Conservation (phyloP, 1,140 invertebrate species). For the Zaprionus ornatus region DNA sequence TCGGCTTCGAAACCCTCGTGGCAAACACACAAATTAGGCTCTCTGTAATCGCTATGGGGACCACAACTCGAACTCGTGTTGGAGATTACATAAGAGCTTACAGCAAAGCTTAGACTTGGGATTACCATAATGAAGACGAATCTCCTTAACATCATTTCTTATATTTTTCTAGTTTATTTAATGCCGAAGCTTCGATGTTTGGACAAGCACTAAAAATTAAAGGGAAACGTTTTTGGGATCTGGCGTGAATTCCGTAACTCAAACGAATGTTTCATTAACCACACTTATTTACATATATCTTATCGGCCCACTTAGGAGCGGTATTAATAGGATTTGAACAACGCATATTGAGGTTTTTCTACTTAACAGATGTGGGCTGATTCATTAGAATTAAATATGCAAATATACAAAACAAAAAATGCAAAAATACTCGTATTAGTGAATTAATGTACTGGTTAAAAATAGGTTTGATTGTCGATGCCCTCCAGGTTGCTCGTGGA, state of each 20-base stretch:
- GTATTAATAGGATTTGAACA: not conserved
- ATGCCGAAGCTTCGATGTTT: not conserved
- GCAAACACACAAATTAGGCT: not conserved
- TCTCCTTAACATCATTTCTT: not conserved
- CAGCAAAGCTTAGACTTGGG: not conserved
- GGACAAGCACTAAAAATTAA: not conserved
- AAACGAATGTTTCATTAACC: too few species aligned
- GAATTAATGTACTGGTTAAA: not conserved
- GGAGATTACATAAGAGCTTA: not conserved
- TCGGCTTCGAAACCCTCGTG: not conserved
- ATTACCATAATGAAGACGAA: not conserved
- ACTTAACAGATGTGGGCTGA: not conserved
- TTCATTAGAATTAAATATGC: not conserved
- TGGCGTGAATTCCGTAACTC: too few species aligned
- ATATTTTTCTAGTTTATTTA: not conserved
- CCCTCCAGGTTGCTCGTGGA: not conserved
- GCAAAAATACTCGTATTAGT: too few species aligned
- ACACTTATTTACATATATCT: too few species aligned
- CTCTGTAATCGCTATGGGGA: not conserved
- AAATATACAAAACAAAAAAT: too few species aligned
- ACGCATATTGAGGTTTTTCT: not conserved
- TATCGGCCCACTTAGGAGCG: not conserved
- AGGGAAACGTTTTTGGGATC: not conserved
- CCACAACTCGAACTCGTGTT: not conserved
- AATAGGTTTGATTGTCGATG: conserved; percentile 10